Conservation (phyloP, 2,797 vertebrate genomes). For the Coregonus sp. region DNA sequence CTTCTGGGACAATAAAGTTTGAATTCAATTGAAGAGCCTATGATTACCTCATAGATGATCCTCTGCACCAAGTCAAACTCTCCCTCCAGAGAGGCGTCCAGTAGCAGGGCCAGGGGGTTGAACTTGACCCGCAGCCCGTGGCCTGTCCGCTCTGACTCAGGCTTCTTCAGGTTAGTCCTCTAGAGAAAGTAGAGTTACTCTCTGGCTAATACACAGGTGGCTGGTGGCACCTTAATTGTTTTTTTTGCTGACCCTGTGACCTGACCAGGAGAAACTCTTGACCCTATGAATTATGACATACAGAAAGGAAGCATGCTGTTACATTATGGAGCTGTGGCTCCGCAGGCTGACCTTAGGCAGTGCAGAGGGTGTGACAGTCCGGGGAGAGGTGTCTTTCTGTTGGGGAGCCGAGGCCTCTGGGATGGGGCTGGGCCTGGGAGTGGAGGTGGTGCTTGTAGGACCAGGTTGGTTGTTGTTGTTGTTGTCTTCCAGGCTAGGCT, state of each 20-base stretch:
- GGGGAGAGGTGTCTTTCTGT: conserved; percentile 47
- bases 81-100: conserved; percentile 94
- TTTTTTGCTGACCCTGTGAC: not conserved
- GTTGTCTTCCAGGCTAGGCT: conserved; percentile 61
- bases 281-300: not conserved
- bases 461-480: conserved; percentile 55
- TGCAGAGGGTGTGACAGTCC: conserved; percentile 48
- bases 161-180: conserved; percentile 95
- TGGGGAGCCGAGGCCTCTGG: conserved; percentile 38
- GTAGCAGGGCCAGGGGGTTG: conserved; percentile 91
- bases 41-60: conserved; percentile 93
- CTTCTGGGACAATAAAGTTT: not conserved
- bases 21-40: not conserved
- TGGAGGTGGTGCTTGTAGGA: conserved; percentile 8
- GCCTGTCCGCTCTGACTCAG: conserved; percentile 91
- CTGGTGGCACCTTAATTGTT: too few relatives aligned
- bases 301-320: not conserved
- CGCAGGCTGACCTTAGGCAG: conserved; percentile 70
- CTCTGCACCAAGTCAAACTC: conserved; percentile 98
- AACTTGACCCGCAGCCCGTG: conserved; percentile 94
- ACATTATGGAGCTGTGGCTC: not conserved
- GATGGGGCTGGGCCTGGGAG: conserved; percentile 32
- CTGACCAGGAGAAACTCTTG: not conserved
- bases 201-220: too few relatives aligned
- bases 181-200: conserved; percentile 44